A percentile compares a stretch with the other conserved stretches of the same genome.
phyloP scores from a whole-genome alignment of 1,140 invertebrate genomes.

The Caenorhabditis inopinata region DNA sequence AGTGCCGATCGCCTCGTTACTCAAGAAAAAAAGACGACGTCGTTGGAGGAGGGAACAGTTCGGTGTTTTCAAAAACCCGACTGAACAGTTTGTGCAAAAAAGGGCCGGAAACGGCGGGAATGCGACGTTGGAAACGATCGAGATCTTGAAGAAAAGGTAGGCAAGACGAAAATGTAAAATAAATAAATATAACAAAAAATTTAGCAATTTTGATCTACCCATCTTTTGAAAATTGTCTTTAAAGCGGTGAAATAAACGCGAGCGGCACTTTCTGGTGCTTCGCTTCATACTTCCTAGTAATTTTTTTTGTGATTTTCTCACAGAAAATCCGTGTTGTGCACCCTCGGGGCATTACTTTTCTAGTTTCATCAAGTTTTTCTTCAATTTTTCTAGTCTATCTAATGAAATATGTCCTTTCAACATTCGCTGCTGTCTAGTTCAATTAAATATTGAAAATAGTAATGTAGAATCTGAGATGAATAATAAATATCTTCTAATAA shows the following conservation, averaged over 20 bases:
- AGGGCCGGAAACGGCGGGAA: slow-evolving; percentile 24
- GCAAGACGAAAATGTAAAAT: not conserved
- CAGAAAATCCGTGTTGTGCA: too few species aligned
- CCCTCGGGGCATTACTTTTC: too few species aligned
- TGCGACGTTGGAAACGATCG: slow-evolving; percentile 18
- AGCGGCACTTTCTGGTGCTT: not conserved
- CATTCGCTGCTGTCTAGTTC: too few species aligned
- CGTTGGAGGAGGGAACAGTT: slow-evolving; percentile 23
- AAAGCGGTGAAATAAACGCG: not conserved
- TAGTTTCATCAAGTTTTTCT: too few species aligned
- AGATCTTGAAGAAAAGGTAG: not conserved
- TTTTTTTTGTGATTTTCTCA: not conserved
- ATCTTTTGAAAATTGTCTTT: not conserved
- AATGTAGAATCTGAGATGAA: too few species aligned
- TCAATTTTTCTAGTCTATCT: too few species aligned
- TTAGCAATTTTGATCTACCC: not conserved
- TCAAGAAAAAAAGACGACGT: not conserved
- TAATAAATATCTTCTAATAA: too few species aligned
- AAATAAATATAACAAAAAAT: not conserved
- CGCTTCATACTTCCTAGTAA: not conserved
- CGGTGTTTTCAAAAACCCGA: not conserved
- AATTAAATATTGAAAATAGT: too few species aligned
- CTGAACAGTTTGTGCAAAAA: not conserved
- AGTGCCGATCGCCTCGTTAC: slow-evolving; percentile 22
- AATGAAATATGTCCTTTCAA: too few species aligned